Conservation (phyloP, 2,888 invertebrate species). For the Caprella mutica region DNA sequence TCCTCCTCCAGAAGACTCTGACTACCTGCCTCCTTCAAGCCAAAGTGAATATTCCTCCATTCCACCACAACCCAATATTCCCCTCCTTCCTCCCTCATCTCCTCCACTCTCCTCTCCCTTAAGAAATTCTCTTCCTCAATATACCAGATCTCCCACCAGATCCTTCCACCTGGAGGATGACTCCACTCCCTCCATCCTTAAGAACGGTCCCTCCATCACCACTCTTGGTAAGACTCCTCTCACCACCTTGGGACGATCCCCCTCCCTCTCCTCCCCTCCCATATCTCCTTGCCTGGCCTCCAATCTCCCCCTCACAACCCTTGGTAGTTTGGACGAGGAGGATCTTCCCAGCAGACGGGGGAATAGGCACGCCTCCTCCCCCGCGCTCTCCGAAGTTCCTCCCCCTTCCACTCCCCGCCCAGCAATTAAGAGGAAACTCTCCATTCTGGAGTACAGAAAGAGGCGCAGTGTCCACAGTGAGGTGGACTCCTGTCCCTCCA, state of each 20-base stretch:
- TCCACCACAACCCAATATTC: too few species aligned
- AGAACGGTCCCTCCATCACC: slow-evolving; percentile 6
- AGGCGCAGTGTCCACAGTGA: slow-evolving; percentile 28
- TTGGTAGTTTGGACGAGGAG: background rate
- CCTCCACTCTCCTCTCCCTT: too few species aligned
- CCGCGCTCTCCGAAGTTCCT: background rate
- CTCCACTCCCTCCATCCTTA: too few species aligned
- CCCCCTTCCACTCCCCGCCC: background rate
- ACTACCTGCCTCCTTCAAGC: background rate
- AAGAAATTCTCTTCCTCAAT: too few species aligned
- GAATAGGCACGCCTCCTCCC: background rate
- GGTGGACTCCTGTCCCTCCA: background rate
- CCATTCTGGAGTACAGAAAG: slow-evolving; percentile 33
- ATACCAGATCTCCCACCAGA: too few species aligned
- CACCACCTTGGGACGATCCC: too few species aligned
- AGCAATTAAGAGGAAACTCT: slow-evolving; percentile 15
- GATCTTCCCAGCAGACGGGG: background rate
- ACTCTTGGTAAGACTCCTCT: background rate
- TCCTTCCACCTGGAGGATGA: too few species aligned
- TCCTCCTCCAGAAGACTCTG: background rate
- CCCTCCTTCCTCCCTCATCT: background rate
- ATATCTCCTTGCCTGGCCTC: background rate
- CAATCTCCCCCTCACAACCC: slow-evolving; percentile 2
- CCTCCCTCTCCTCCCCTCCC: too few species aligned
- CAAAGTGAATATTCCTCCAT: too few species aligned